Evolutionary conservation across 2,888 invertebrate species (phyloP).

Genomic region (Xylophagus ater): DNA sequence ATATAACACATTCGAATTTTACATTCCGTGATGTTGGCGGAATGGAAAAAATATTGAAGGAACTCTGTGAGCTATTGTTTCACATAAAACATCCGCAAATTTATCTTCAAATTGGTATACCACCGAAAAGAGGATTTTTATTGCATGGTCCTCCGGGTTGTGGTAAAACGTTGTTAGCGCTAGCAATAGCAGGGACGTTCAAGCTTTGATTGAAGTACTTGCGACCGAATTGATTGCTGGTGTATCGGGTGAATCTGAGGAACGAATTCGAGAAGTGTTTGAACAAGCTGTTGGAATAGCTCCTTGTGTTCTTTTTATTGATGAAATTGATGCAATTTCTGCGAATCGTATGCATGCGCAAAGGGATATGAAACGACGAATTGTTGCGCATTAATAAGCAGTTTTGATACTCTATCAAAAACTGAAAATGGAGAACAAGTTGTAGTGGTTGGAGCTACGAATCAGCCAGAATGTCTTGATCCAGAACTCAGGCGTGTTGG

Average conservation of each 20-base stretch:
- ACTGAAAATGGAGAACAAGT: conserved; percentile 33
- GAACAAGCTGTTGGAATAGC: conserved; percentile 69
- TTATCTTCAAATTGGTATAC: conserved; percentile 71
- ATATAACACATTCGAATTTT: conserved; percentile 9
- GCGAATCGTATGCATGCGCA: conserved; percentile 81
- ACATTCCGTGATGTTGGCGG: conserved; percentile 60
- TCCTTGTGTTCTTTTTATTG: conserved; percentile 84
- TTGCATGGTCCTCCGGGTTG: conserved; percentile 95
- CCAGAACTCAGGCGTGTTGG: conserved; percentile 85
- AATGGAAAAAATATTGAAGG: conserved; percentile 57
- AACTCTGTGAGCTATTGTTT: conserved; percentile 62
- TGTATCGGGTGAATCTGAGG: conserved; percentile 92
- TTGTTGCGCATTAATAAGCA: conserved; percentile 87
- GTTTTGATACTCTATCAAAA: conserved; percentile 59
- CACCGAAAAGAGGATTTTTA: conserved; percentile 81
- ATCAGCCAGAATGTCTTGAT: conserved; percentile 84
- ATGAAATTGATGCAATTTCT: conserved; percentile 95
- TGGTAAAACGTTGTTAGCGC: conserved; percentile 74
- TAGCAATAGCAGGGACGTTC: conserved; percentile 68
- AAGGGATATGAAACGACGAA: conserved; percentile 91
- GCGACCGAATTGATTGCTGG: conserved; percentile 91
- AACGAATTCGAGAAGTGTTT: conserved; percentile 82
- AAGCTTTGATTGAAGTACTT: conserved; percentile 77
- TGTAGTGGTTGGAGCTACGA: conserved; percentile 91
- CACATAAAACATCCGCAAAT: conserved; percentile 86